phyloP scores from a whole-genome alignment of 2,113 vertebrate species.

The Atrichornis clamosus region DNA sequence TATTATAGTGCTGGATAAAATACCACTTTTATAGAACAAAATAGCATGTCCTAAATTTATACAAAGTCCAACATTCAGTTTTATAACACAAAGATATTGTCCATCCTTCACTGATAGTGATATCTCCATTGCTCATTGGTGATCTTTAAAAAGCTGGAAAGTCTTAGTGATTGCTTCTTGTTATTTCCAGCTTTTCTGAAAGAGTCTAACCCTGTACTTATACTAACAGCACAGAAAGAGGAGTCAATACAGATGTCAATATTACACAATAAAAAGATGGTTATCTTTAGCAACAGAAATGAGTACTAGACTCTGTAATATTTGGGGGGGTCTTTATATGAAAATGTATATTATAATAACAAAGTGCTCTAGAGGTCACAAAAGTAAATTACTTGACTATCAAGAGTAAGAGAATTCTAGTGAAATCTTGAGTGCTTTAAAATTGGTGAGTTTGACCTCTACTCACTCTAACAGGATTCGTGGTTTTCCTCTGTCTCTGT shows the following conservation, averaged over 20 bases:
- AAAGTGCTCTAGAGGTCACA: background rate
- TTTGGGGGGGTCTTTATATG: background rate
- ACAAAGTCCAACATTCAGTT: background rate
- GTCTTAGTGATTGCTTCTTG: background rate
- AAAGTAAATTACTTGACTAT: background rate
- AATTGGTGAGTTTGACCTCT: background rate
- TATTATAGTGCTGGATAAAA: background rate
- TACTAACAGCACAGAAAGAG: background rate
- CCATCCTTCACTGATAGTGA: background rate
- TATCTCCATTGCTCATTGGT: fast-evolving
- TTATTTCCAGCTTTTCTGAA: background rate
- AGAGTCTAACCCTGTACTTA: background rate
- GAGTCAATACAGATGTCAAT: background rate
- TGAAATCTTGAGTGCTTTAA: background rate
- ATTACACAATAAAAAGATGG: background rate
- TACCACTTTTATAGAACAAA: background rate
- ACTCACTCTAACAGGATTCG: background rate
- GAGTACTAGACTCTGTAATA: background rate
- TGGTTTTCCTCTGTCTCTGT: background rate
- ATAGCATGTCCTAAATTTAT: background rate
- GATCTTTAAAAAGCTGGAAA: background rate
- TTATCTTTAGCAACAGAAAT: background rate
- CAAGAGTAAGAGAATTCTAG: background rate
- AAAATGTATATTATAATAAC: background rate
- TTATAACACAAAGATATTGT: background rate